Base-by-base conservation (phyloP, 1,140 invertebrate genomes). In the Leucophenga varia region DNA sequence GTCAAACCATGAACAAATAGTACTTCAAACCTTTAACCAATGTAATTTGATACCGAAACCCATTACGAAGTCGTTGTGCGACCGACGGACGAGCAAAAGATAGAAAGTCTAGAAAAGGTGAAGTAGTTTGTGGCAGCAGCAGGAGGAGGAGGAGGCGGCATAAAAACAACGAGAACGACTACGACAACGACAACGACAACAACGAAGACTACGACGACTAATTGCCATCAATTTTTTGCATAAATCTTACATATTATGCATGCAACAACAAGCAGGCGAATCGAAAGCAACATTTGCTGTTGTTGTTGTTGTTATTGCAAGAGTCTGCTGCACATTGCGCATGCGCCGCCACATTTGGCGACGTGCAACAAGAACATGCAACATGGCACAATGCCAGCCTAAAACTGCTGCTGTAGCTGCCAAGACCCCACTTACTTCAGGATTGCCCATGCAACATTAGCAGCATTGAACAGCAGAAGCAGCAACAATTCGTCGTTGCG, bases 151-250 rank as follows among this genome's bases (percentile, higher is more conserved):
- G 2, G 28, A 35, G 2, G 10, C 34, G 18, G 28, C 31, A 34
- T 13, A 34, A 34, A n/a, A 4, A 14, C 13, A 13, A 4, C 5
- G 31, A 34, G 31, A 13, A 9, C 13, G 31, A 34, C 31, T 34
- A 10, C 22, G 5, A 25, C 22, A 6, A 25, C 31, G 31, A 47
- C 34, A 20, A 46, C 20, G 19, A 42, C 10, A 6, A 25, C 31
- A n/a, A 47, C 34, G 28, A 46, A 16, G 19, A 42, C 10, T 30
- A 39, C 52, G 57, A 53, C 61, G 63, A 67, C 63, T 65, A 65
- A 65, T 65, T 65, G 63, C 63, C 63, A 65, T 67, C 59, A 67
- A 65, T 67, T 65, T 64, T 67, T 61, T 65, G 63, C 59, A 65
- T 65, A 65, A 65, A 65, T 65, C 63, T 65, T 67, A 63, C 40